Evolutionary conservation across 2,888 invertebrate genomes (phyloP).

Genomic region (Melieria crassipennis): DNA sequence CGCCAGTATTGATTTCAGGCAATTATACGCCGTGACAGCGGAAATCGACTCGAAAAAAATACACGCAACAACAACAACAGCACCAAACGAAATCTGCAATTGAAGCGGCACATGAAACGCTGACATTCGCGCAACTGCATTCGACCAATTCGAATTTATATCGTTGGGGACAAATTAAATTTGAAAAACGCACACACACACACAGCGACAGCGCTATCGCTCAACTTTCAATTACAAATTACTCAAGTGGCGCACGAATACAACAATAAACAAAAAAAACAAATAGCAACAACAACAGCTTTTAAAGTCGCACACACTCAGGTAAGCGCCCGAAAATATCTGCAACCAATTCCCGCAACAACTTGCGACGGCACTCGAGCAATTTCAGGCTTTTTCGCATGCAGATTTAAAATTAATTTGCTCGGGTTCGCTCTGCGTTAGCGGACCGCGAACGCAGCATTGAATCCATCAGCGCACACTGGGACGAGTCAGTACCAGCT

Average conservation of each 20-base stretch:
- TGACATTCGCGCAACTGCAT: background rate
- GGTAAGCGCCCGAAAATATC: conserved; percentile 4
- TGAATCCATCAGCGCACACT: too few species aligned
- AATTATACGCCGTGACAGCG: conserved; percentile 26
- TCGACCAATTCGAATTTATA: background rate
- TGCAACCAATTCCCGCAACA: background rate
- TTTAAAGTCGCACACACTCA: conserved; percentile 10
- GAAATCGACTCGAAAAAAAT: conserved; percentile 12
- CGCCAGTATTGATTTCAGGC: conserved; percentile 27
- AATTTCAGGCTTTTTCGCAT: too few species aligned
- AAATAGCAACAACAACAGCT: conserved; percentile 3
- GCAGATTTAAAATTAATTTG: too few species aligned
- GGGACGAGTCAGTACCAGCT: too few species aligned
- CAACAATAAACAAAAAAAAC: background rate
- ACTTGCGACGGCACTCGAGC: too few species aligned
- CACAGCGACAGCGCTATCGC: background rate
- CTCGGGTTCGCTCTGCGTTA: too few species aligned
- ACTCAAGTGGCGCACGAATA: background rate
- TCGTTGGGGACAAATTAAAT: background rate
- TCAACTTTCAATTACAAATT: background rate
- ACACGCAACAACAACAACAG: too few species aligned
- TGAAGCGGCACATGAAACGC: too few species aligned
- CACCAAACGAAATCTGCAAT: too few species aligned
- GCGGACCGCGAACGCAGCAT: too few species aligned
- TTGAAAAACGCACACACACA: background rate